Evolutionary conservation across 2,888 invertebrate genomes (phyloP).

Genomic region (Mayetiola destructor): DNA sequence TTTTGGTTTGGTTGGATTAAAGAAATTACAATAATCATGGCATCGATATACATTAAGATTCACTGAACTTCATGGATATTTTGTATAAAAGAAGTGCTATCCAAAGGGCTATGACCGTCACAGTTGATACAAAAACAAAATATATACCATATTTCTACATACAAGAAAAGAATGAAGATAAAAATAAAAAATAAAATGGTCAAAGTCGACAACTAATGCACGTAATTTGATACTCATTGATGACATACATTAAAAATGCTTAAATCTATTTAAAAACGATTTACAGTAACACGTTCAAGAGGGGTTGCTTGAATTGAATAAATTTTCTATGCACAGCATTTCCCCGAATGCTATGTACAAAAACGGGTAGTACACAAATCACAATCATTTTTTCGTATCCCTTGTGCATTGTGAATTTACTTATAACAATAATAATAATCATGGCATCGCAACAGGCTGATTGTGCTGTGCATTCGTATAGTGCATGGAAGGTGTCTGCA

Average conservation of each 20-base stretch:
- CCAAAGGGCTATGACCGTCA: no score
- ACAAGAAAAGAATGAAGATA: no score
- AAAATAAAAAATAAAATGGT: no score
- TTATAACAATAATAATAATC: no score
- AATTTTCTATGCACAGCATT: slow-evolving; percentile 11
- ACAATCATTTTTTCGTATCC: not conserved
- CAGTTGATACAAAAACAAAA: no score
- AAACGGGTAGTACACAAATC: not conserved
- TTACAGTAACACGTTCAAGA: slow-evolving; percentile 9
- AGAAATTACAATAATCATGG: no score
- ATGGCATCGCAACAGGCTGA: slow-evolving; percentile 3
- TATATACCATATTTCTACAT: no score
- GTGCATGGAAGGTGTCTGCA: slow-evolving; percentile 5
- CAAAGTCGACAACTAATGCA: no score
- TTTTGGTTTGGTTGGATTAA: no score
- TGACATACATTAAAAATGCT: slow-evolving; percentile 4
- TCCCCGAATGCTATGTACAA: not conserved
- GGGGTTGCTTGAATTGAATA: not conserved
- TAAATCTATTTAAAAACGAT: slow-evolving; percentile 13
- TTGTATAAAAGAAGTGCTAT: no score
- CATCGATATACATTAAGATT: no score
- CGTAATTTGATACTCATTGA: slow-evolving; percentile 9
- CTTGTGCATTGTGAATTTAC: not conserved
- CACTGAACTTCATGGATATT: no score
- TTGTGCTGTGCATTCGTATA: not conserved